These are phyloP conservation scores for Loriculus beryllinus DNA, from an alignment of 2,797 vertebrate genomes.

Conservation along the genomic window DNA sequence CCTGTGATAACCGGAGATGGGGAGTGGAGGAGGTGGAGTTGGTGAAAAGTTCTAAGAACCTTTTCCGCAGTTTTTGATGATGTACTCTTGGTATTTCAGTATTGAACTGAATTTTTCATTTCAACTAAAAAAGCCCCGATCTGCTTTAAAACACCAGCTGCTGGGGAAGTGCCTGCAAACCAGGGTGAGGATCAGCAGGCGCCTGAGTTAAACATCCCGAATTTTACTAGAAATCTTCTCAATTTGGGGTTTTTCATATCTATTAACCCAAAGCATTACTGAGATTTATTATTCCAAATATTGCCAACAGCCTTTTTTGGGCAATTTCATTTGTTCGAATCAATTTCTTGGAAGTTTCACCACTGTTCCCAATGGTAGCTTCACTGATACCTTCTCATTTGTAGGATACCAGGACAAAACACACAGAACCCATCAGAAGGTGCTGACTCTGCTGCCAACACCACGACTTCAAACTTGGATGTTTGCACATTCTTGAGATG, in stretches of 20 bases:
- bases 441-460: neutral
- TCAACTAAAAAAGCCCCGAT: neutral
- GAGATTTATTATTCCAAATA: neutral
- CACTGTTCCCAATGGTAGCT: neutral
- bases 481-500: neutral
- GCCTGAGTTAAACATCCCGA: neutral
- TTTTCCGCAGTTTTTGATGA: neutral
- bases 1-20: neutral
- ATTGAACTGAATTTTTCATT: neutral
- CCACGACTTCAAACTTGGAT: neutral
- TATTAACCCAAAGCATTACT: neutral
- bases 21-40: neutral
- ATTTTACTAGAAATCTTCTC: neutral
- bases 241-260: accelerated
- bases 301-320: neutral
- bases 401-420: neutral
- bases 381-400: neutral
- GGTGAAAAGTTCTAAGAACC: constrained; percentile 17
- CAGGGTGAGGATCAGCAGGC: neutral
- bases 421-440: neutral
- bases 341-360: neutral
- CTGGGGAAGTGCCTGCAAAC: neutral
- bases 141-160: neutral
- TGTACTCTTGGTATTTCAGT: neutral
- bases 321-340: neutral